Evolutionary conservation across 2,113 vertebrate species (phyloP), one percentile per base, ranked within the genome.

Genomic region (Lamprotornis superbus): DNA sequence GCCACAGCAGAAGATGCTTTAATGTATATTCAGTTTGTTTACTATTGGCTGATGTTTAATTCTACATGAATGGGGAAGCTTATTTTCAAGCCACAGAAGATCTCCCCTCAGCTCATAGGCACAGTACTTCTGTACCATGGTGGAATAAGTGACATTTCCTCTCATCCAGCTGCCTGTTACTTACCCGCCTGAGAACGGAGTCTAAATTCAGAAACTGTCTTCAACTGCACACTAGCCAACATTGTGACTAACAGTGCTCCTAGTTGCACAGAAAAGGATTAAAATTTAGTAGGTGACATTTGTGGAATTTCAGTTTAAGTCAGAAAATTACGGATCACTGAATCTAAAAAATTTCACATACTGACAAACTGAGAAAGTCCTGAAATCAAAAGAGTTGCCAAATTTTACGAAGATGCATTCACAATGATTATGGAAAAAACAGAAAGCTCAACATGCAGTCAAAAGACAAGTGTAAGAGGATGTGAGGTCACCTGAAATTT

Each of bases 11-110:
- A 93, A 76, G 16, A 82, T 20, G 13, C 31, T 64, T 40, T 55
- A 79, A 82, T 61, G 50, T 52, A 89, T 75, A 92, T 84, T 94
- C 56, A 78, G 30, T 49, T 78, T 89, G 61, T 94, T 92, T 71
- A 92, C 24, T 94, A 10, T 84, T 78, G 59, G 24, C 40, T 78
- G 30, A 78, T 64, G 23, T 60, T 92, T 79, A 75, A 87, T 81
- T 91, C n/a, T 49, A 63, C 8, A 15, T 33, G 20, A 76, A 74
- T 31, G 3, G 4, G 11, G 16, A 87, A 76, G 20, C 13, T 64
- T 60, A 52, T 82, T 93, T 85, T 84, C 53, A 87, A 82, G n/a
- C 12, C 55, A 85, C 1, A 28, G 40, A 18, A 89, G 15, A 46
- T 50, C 9, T 64, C 6, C 27, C 9, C 22, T 47, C 52, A 56